A percentile compares a stretch with the other conserved stretches of the same genome.
phyloP scores from a whole-genome alignment of 2,797 vertebrate genomes.

The Amazona ochrocephala region DNA sequence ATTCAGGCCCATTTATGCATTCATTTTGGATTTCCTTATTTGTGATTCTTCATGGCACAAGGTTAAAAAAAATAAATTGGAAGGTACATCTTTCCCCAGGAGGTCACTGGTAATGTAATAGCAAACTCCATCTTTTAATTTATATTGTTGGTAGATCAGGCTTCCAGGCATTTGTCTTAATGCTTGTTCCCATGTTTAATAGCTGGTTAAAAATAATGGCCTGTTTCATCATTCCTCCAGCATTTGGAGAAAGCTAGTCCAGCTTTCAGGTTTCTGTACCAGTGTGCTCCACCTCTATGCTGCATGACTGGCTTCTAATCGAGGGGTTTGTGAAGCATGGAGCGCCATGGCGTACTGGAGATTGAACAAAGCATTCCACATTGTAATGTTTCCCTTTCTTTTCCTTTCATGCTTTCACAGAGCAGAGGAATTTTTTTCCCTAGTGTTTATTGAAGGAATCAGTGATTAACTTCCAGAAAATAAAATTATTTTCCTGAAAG shows the following conservation, averaged over 20 bases:
- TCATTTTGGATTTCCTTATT: not conserved
- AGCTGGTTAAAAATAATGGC: not conserved
- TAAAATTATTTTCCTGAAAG: constrained; percentile 44
- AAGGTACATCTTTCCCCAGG: not conserved
- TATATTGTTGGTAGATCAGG: not conserved
- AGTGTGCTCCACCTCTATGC: constrained; percentile 34
- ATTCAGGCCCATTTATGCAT: not conserved
- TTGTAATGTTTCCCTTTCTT: not conserved
- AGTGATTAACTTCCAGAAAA: constrained; percentile 55
- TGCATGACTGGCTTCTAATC: constrained; percentile 20
- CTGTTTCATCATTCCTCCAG: constrained; percentile 37
- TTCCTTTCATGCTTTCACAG: constrained; percentile 30
- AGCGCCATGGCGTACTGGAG: not conserved
- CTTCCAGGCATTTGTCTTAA: constrained; percentile 1
- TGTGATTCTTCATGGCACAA: not conserved
- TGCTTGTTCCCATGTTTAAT: constrained; percentile 19
- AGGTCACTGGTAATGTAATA: not conserved
- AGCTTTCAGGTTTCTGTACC: constrained; percentile 41
- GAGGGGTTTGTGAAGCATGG: constrained; percentile 42
- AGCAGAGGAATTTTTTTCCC: constrained; percentile 29
- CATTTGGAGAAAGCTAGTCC: not conserved
- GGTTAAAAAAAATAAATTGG: not conserved
- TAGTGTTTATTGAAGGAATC: constrained; percentile 29
- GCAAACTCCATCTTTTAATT: not conserved
- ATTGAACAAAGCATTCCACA: not conserved